phyloP scores from a whole-genome alignment of 1,140 invertebrate species.

The Lasioglossum baleicum region DNA sequence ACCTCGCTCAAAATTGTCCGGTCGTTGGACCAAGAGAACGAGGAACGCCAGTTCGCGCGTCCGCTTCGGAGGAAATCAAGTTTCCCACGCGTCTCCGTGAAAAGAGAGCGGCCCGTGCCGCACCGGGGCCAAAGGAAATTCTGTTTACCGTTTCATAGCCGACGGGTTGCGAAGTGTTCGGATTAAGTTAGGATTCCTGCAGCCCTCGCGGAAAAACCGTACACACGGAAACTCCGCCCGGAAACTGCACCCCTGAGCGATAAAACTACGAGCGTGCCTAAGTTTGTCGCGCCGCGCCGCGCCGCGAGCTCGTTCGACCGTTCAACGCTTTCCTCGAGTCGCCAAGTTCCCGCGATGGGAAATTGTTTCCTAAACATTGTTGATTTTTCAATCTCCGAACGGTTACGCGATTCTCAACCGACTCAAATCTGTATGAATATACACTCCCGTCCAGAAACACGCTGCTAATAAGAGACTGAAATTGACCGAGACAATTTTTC shows the following conservation, averaged over 20 bases:
- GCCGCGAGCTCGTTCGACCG: too few species aligned
- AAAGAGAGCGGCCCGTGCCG: neutral
- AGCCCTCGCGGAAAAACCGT: neutral
- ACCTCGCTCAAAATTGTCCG: neutral
- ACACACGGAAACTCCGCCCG: neutral
- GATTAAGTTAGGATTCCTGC: slow-evolving; percentile 6
- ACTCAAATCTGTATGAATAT: too few species aligned
- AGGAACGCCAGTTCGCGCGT: too few species aligned
- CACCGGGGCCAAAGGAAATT: neutral
- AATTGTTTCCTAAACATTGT: too few species aligned
- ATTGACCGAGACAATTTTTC: too few species aligned
- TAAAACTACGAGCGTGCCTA: neutral
- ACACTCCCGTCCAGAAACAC: too few species aligned
- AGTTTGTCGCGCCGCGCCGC: too few species aligned
- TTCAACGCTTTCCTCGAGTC: too few species aligned
- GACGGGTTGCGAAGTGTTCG: neutral
- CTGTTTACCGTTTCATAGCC: slow-evolving; percentile 23
- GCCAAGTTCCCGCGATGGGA: too few species aligned
- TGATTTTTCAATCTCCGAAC: too few species aligned
- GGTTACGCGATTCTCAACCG: too few species aligned
- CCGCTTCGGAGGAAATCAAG: neutral
- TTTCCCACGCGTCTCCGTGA: neutral
- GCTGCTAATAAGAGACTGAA: too few species aligned
- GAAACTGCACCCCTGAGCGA: neutral
- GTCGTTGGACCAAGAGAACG: neutral